Conservation (phyloP, 2,888 invertebrate species). For the Rotaria sp. region DNA sequence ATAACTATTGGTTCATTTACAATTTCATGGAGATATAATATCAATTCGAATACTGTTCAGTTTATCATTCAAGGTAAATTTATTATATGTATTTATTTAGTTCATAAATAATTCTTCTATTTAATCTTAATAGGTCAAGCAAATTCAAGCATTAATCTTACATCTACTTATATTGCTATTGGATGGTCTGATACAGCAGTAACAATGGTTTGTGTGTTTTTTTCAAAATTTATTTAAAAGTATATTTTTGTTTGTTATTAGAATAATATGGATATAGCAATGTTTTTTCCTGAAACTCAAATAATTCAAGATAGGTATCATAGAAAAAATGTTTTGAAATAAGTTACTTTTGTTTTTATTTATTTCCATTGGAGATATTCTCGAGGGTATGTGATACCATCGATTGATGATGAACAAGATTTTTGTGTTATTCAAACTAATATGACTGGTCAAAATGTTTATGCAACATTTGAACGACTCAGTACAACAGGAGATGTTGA, state of each 20-base stretch:
- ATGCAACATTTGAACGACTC: background rate
- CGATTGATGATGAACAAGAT: background rate
- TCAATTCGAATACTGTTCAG: background rate
- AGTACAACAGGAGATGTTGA: background rate
- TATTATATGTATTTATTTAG: background rate
- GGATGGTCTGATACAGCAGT: background rate
- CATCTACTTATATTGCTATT: constrained; percentile 9
- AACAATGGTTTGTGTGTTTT: background rate
- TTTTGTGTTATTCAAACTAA: background rate
- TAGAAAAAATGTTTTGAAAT: background rate
- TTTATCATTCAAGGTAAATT: background rate
- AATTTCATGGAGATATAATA: constrained; percentile 10
- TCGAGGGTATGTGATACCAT: background rate
- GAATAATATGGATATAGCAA: background rate
- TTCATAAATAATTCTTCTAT: background rate
- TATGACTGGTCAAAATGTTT: background rate
- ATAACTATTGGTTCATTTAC: background rate
- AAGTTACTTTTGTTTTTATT: background rate
- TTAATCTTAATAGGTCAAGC: background rate
- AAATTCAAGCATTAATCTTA: background rate
- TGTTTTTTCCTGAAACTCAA: background rate
- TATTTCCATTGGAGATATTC: background rate
- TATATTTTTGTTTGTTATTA: background rate
- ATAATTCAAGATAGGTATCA: background rate
- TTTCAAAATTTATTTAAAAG: background rate